Evolutionary conservation across 2,113 vertebrate genomes (phyloP), one percentile per base, ranked within the genome.

Genomic region (Morone saxatilis): DNA sequence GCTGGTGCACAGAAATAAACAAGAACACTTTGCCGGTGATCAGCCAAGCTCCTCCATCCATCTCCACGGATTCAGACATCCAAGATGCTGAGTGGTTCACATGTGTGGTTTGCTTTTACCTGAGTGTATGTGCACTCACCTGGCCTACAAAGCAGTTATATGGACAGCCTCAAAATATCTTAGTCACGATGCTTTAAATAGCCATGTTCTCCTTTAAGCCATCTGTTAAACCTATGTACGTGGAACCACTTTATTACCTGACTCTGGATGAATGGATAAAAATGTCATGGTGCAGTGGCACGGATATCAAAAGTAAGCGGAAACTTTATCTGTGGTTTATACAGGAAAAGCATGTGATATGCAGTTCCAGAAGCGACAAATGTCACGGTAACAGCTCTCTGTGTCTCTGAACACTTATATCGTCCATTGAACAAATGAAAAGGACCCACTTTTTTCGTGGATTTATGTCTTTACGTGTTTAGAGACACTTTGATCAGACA

Each of bases 401-500:
- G 0, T 43, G 47, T 10, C 10, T 31, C n/a, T 60, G 51, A 36
- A 25, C 43, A 57, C 53, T 76, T 14, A 69, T 10, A 45, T 65
- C 1, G 51, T 53, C 13, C 43, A 4, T 0, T 4, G 5, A 72
- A 71, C 45, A 62, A 63, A 56, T 57, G 61, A 66, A 71, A 80
- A 76, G 13, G 0, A 25, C 43, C 36, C 36, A 38, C 62, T 80
- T 87, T 83, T 70, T 80, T 76, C 40, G 25, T 20, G 9, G 83
- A 69, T 17, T 83, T 85, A 71, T 71, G 85, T 81, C 86, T 68
- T 75, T 54, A 38, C 38, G 31, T 73, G 69, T 84, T 87, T 59
- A 45, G 53, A 57, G 5, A 69, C 14, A 51, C 80, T 90, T 89
- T 92, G 89, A 92, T 90, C 91, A 85, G 36, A 50, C 40, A 81